Base-by-base conservation (phyloP, 2,797 vertebrate genomes). In the Austrolebias charrua region DNA sequence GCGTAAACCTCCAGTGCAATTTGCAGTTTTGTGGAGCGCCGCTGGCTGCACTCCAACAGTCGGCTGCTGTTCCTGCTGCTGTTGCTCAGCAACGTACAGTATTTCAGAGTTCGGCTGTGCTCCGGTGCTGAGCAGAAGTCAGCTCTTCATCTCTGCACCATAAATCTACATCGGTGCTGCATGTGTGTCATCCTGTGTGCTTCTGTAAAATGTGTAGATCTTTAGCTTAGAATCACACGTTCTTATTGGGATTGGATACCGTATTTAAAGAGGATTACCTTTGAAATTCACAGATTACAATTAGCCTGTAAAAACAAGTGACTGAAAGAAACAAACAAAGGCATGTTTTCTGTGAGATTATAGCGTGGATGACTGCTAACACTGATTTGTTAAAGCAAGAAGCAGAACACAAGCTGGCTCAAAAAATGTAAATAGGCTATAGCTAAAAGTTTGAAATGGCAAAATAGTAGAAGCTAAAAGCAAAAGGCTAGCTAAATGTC, bases 1-100 rank as follows among this genome's bases (percentile, higher is more conserved):
- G 59, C 69, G 61, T 54, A 71, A 85, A 81, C 73, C 86, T 82
- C 68, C 76, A 60, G 84, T 88, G 86, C 82, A 88, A 89, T 90
- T 89, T 87, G 77, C 86, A 83, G 85, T 89, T 80, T 90, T 88
- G 75, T 61, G 69, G 66, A 76, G 73, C 66, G 71, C 85, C 79
- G 78, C 78, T 86, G 91, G 86, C 87, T 86, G 68, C 83, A 81
- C 88, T 90, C 86, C 90, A 88, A 80, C 83, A 89, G 85, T 90
- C 81, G 85, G 86, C 82, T 83, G 86, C 86, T 85, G 85, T 85
- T 85, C 60, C 85, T 58, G 86, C 85, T 87, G 85, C 84, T 82
- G 83, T 94, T 94, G 92, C 93, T 89, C 86, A 12, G 93, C 93
- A 94, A 94, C 93, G 87, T 92, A 88, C 83, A 86, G 82, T 86